These are phyloP conservation scores for Linurgus olivaceus DNA, from an alignment of 2,797 vertebrate genomes.

Conservation along the genomic window DNA sequence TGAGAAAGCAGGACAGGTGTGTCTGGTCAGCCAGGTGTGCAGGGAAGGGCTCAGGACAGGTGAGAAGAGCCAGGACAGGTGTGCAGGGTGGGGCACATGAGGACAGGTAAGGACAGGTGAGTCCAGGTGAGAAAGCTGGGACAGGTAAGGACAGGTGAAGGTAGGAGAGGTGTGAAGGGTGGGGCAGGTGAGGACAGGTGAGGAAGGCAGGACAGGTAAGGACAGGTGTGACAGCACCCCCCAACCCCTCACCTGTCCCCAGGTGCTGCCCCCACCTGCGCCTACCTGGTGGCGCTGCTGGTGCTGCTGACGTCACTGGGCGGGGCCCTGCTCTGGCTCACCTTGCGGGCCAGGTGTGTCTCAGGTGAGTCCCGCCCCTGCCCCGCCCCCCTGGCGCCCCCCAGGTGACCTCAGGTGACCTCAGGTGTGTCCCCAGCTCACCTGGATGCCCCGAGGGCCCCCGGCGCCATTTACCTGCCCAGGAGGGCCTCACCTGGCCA, in stretches of 20 bases:
- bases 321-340: constrained; percentile 13
- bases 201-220: too few relatives aligned
- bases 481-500: neutral
- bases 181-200: too few relatives aligned
- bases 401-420: neutral
- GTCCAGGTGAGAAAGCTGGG: too few relatives aligned
- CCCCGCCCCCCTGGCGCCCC: neutral
- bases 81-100: neutral
- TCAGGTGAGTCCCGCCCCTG: neutral
- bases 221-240: neutral
- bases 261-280: neutral
- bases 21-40: too few relatives aligned
- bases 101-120: too few relatives aligned
- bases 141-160: neutral
- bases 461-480: neutral
- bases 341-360: neutral
- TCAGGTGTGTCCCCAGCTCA: neutral
- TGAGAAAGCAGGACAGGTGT: too few relatives aligned
- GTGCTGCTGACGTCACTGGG: neutral
- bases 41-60: too few relatives aligned
- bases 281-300: neutral
- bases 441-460: neutral
- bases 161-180: too few relatives aligned
- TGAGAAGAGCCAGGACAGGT: neutral
- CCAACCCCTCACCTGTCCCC: neutral